Evolutionary conservation across 2,888 invertebrate species (phyloP).

Genomic region (Ochropleura plecta): DNA sequence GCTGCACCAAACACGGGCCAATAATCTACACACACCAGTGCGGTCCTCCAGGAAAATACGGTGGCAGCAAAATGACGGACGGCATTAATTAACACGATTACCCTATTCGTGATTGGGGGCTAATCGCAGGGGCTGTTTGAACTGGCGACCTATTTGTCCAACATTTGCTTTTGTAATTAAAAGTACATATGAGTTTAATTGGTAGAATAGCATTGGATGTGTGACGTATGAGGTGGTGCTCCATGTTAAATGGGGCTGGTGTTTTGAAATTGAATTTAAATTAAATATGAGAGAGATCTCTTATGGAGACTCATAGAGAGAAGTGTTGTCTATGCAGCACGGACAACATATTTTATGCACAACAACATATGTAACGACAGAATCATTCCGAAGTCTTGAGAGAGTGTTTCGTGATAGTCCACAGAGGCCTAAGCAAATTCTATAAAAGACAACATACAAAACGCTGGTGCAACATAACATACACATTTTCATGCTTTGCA

Average conservation of each 20-base stretch:
- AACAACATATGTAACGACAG: not conserved
- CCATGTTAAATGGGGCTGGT: not conserved
- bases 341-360: too few species aligned
- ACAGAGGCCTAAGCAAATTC: not conserved
- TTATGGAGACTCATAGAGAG: not conserved
- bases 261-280: constrained; percentile 15
- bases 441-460: not conserved
- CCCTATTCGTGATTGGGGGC: constrained; percentile 83
- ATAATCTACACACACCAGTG: constrained; percentile 43
- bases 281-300: not conserved
- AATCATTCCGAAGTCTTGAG: not conserved
- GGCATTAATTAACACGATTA: constrained; percentile 87
- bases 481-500: too few species aligned
- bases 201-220: constrained; percentile 53
- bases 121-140: constrained; percentile 81
- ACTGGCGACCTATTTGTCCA: constrained; percentile 77
- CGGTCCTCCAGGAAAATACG: constrained; percentile 63
- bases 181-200: constrained; percentile 75
- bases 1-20: constrained; percentile 20
- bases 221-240: constrained; percentile 23
- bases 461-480: not conserved
- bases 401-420: too few species aligned
- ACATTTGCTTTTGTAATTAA: constrained; percentile 85
- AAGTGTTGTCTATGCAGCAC: too few species aligned
- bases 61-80: constrained; percentile 75